Conservation (phyloP, 2,113 vertebrate species). For the Sylvilagus bachmani region DNA sequence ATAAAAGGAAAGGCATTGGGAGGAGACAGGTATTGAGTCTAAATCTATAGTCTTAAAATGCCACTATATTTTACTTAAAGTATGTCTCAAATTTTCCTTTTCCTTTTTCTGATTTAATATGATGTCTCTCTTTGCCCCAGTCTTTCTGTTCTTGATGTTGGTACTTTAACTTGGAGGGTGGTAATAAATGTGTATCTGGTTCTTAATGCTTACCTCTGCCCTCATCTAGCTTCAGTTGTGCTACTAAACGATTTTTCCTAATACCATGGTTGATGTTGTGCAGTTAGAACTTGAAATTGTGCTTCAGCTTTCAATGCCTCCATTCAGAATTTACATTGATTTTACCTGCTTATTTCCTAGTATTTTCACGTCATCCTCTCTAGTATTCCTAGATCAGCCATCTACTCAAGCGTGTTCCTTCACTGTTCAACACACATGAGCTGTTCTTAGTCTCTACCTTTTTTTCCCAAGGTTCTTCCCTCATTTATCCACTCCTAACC, state of each 20-base stretch:
- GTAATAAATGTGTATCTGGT: neutral
- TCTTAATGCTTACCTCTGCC: neutral
- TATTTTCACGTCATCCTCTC: neutral
- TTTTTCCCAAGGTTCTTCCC: neutral
- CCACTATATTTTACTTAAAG: neutral
- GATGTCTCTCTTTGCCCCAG: neutral
- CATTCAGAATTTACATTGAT: neutral
- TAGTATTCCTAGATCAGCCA: neutral
- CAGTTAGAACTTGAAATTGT: neutral
- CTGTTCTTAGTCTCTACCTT: neutral
- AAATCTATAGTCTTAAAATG: neutral
- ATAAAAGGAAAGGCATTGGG: neutral
- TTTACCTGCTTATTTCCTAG: neutral
- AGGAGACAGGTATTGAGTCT: neutral
- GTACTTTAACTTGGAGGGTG: conserved; percentile 8
- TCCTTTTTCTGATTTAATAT: conserved; percentile 3
- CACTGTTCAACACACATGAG: neutral
- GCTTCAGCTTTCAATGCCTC: neutral
- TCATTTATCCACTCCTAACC: neutral
- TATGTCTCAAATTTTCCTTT: neutral
- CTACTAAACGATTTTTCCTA: neutral
- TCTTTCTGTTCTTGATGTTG: neutral
- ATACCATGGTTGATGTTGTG: neutral
- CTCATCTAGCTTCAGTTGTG: neutral
- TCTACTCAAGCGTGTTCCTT: conserved; percentile 4